A percentile compares a stretch with the other conserved stretches of the same genome.
Conservation (phyloP, 2,888 invertebrate species). For the Yponomeuta sedellus region DNA sequence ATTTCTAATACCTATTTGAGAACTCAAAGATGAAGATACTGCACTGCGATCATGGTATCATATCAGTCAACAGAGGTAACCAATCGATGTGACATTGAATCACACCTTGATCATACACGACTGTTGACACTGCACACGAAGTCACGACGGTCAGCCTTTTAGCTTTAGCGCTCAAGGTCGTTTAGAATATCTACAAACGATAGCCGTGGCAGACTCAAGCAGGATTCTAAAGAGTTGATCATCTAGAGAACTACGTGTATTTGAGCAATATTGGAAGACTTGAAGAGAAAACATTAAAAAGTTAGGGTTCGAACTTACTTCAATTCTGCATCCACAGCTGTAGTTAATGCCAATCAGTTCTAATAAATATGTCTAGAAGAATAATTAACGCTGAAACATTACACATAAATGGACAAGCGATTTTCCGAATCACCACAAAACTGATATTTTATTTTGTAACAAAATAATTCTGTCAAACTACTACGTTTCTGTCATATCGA, state of each 20-base stretch:
- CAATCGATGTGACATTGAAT: neutral
- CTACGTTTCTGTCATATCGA: too few species aligned
- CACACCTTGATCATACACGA: neutral
- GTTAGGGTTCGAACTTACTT: constrained; percentile 6
- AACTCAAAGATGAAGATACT: too few species aligned
- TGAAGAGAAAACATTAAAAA: neutral
- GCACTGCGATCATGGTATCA: too few species aligned
- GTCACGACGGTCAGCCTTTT: neutral
- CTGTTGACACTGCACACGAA: neutral
- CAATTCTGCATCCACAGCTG: constrained; percentile 5
- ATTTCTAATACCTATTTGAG: too few species aligned
- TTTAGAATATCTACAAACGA: neutral
- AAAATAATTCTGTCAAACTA: too few species aligned
- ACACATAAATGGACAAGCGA: neutral
- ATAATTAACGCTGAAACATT: neutral
- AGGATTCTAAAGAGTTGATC: neutral
- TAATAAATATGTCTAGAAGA: neutral
- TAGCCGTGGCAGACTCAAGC: neutral
- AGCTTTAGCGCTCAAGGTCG: constrained; percentile 8
- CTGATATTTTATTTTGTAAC: too few species aligned
- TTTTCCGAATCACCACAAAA: neutral
- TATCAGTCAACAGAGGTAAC: neutral
- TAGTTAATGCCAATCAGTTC: neutral
- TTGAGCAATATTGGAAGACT: neutral
- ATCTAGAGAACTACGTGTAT: neutral